phyloP scores from a whole-genome alignment of 2,888 invertebrate genomes.

The Ormia ochracea region DNA sequence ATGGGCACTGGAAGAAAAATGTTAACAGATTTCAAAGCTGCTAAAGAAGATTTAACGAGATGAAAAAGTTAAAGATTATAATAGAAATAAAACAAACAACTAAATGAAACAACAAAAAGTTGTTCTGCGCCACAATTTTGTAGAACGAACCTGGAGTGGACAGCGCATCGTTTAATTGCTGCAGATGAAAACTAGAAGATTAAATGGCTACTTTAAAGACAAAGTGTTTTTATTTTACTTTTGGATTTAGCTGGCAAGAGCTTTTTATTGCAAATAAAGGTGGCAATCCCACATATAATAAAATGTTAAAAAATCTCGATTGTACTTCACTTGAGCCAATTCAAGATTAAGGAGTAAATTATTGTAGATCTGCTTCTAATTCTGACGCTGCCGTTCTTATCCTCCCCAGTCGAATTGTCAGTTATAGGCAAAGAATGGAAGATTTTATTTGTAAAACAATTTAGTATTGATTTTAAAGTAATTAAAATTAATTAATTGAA shows the following conservation, averaged over 20 bases:
- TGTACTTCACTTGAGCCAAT: too few species aligned
- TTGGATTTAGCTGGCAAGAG: not conserved
- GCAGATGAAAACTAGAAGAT: not conserved
- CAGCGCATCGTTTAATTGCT: not conserved
- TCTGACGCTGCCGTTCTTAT: too few species aligned
- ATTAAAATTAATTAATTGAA: too few species aligned
- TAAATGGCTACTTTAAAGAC: not conserved
- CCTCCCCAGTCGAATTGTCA: too few species aligned
- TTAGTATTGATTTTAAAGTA: too few species aligned
- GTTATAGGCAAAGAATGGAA: too few species aligned
- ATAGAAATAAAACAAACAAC: not conserved
- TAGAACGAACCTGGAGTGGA: not conserved
- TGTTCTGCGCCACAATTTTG: not conserved
- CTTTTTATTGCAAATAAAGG: too few species aligned
- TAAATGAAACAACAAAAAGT: not conserved
- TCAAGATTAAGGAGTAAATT: too few species aligned
- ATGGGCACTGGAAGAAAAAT: not conserved
- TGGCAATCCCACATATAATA: too few species aligned
- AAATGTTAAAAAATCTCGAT: too few species aligned
- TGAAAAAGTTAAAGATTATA: conserved; percentile 18
- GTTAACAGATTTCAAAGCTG: conserved; percentile 52
- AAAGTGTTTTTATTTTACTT: not conserved
- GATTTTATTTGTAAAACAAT: too few species aligned
- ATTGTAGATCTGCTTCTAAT: too few species aligned
- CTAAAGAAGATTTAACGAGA: conserved; percentile 40